These are phyloP conservation scores for Biston stratarius DNA, from an alignment of 2,888 invertebrate species.

Conservation along the genomic window DNA sequence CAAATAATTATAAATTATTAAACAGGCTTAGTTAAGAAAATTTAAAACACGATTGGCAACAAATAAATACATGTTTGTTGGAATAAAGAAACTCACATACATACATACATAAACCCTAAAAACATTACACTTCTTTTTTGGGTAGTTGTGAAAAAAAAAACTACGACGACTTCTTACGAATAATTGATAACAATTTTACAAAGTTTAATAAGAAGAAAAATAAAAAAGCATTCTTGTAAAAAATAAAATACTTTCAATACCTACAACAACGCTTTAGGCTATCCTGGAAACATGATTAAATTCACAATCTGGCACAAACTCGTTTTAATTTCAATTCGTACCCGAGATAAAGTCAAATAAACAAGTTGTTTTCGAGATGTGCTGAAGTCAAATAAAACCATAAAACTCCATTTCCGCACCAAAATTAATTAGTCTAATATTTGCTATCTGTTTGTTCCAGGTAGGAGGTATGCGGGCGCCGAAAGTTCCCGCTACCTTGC, in stretches of 20 bases:
- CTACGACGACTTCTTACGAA: not conserved
- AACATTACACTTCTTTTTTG: not conserved
- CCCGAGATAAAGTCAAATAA: slow-evolving; percentile 35
- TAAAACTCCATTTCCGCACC: slow-evolving; percentile 30
- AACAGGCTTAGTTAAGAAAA: too few species aligned
- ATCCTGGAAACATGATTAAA: slow-evolving; percentile 7
- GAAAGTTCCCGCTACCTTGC: slow-evolving; percentile 82
- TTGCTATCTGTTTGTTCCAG: slow-evolving; percentile 68
- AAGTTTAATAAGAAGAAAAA: not conserved
- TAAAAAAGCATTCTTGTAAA: not conserved
- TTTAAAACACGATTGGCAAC: too few species aligned
- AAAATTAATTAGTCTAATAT: slow-evolving; percentile 42
- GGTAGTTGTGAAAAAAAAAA: not conserved
- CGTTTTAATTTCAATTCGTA: slow-evolving; percentile 27
- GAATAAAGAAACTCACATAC: too few species aligned
- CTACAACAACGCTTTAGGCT: slow-evolving; percentile 2
- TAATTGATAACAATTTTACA: not conserved
- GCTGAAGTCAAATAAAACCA: slow-evolving; percentile 40
- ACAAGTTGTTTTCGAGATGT: slow-evolving; percentile 29
- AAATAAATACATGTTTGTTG: too few species aligned
- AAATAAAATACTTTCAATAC: slow-evolving; percentile 12
- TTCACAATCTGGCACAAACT: slow-evolving; percentile 23
- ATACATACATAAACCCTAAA: too few species aligned
- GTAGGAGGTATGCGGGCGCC: slow-evolving; percentile 83
- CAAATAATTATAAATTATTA: too few species aligned